Base-by-base conservation (phyloP, 1,140 invertebrate species). In the Musca vetustissima region DNA sequence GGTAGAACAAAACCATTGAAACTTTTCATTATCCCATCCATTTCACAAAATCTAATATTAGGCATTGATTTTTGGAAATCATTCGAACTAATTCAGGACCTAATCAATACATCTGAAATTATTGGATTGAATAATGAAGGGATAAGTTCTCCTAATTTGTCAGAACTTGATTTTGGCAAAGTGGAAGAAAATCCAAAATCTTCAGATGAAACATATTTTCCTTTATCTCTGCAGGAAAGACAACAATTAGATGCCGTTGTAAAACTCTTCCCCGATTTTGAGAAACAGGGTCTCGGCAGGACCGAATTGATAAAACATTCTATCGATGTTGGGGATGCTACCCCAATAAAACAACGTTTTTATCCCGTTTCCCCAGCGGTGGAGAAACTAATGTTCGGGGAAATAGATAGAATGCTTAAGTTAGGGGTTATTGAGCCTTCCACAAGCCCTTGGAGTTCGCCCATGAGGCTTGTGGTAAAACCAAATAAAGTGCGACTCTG, bases 201-300 rank as follows among this genome's bases (percentile, higher is more conserved):
- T 81, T 75, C 61, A 78, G 75, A 74, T 78, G 85, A 67, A 74
- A 84, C 6, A 73, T 73, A 0, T 21, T 84, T 7, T 69, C 68
- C 1, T 21, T 72, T 15, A 59, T 67, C 11, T 76, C 70, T 19
- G 68, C 69, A 59, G 67, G 75, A 36, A 83, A 83, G 48, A 86
- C 85, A 1, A 83, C 83, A 3, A 85, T 85, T 72, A 79, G 81
- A 3, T 82, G 83, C 2, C 80, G 79, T 19, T 77, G 78, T 49
- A 74, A 76, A 61, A 79, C 80, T 2, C 70, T 83, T 19, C 84
- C 75, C 67, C 76, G 79, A 52, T 86, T 84, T 69, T 74, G 67
- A 21, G 74, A 79, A 1, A 81, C 85, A 78, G 81, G 83, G 0
- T 85, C 85, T 73, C 83, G 84, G 1, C 72, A 85, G 1, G 70